Conservation (phyloP, 2,888 invertebrate species). For the Sarcophaga subvicina region DNA sequence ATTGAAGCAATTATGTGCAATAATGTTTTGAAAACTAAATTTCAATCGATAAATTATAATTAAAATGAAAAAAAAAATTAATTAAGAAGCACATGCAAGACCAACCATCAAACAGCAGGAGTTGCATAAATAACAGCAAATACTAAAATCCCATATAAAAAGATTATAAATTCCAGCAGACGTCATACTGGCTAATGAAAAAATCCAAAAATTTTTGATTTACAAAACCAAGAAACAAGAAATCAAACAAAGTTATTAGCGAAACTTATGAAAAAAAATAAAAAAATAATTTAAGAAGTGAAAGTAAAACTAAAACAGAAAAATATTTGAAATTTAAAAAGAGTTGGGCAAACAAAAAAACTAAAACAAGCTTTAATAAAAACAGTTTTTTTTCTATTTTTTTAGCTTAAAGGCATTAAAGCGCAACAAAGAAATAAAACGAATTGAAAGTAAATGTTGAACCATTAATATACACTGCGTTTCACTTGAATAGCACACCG, state of each 20-base stretch:
- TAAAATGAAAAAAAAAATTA: neutral
- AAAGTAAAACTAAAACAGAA: constrained; percentile 44
- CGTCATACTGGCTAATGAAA: constrained; percentile 5
- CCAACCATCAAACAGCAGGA: neutral
- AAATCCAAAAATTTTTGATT: neutral
- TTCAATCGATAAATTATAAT: neutral
- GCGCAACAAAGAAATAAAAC: constrained; percentile 60
- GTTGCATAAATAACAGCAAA: neutral
- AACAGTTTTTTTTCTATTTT: neutral
- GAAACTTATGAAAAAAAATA: constrained; percentile 28
- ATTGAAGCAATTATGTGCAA: too few species aligned
- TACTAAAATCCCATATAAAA: neutral
- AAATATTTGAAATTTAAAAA: neutral
- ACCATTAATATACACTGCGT: constrained; percentile 37
- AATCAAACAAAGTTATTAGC: neutral
- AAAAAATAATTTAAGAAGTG: constrained; percentile 31
- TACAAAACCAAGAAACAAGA: neutral
- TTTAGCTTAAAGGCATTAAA: constrained; percentile 45
- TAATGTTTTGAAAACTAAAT: neutral
- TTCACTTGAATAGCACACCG: too few species aligned
- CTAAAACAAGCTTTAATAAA: neutral
- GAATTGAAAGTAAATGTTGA: constrained; percentile 43
- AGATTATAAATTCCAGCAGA: neutral
- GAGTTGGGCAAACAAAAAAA: neutral
- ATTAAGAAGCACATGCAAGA: neutral